phyloP scores from a whole-genome alignment of 2,113 vertebrate genomes.

The Psammodynastes pulverulentus region DNA sequence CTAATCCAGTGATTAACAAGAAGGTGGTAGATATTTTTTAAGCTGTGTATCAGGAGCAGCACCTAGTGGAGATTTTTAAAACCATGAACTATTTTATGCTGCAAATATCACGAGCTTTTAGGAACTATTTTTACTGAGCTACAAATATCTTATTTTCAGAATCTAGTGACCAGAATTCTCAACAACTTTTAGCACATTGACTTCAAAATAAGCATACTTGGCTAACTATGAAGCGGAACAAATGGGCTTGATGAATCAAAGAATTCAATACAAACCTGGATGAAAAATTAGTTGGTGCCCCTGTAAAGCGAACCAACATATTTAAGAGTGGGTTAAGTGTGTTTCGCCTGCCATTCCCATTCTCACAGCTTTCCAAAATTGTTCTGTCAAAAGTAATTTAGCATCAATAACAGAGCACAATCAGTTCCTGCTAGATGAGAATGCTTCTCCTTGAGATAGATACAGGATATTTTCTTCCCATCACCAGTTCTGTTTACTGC shows the following conservation, averaged over 20 bases:
- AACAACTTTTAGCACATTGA: background rate
- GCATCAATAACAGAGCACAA: background rate
- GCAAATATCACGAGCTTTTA: background rate
- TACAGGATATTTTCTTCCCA: background rate
- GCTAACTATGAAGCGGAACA: background rate
- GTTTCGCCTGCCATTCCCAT: background rate
- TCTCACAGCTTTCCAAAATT: background rate
- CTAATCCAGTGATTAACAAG: background rate
- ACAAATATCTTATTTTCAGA: background rate
- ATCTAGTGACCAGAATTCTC: background rate
- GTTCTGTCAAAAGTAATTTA: background rate
- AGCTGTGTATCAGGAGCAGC: constrained; percentile 55
- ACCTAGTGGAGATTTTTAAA: constrained; percentile 59
- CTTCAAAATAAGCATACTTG: background rate
- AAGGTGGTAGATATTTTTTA: background rate
- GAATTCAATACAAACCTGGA: background rate
- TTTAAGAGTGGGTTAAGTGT: background rate
- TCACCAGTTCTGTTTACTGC: background rate
- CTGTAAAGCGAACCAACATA: background rate
- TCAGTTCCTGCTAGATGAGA: background rate
- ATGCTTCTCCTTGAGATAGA: background rate
- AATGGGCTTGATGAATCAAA: background rate
- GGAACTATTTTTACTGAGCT: background rate
- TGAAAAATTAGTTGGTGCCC: background rate
- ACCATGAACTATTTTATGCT: background rate